Conservation (phyloP, 2,888 invertebrate genomes). For the Lasioglossum malachurum region DNA sequence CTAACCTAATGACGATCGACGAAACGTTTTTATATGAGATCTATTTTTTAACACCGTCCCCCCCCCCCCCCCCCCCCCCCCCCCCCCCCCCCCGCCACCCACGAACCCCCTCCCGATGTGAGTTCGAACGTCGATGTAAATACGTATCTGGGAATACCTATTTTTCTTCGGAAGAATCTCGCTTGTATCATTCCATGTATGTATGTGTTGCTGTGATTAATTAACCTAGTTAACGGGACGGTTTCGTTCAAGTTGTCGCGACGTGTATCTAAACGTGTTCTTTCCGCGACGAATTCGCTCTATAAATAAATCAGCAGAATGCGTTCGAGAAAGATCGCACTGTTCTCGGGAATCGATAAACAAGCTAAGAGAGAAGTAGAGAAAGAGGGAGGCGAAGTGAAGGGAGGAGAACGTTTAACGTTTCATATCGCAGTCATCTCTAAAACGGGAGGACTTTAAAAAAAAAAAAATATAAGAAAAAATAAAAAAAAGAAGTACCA, state of each 20-base stretch:
- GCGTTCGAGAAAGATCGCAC: slow-evolving; percentile 6
- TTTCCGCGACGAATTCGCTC: slow-evolving; percentile 20
- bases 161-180: slow-evolving; percentile 29
- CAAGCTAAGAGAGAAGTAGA: neutral
- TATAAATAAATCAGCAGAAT: slow-evolving; percentile 20
- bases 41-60: slow-evolving; percentile 32
- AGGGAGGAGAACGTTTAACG: slow-evolving; percentile 30
- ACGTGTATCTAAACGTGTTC: slow-evolving; percentile 4
- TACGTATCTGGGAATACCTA: slow-evolving; percentile 25
- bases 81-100: neutral
- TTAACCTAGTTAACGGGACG: slow-evolving; percentile 45
- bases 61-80: neutral
- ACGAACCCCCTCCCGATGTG: neutral
- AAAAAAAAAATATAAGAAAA: neutral
- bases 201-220: slow-evolving; percentile 71
- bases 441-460: slow-evolving; percentile 21
- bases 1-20: slow-evolving; percentile 17
- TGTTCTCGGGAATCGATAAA: slow-evolving; percentile 1
- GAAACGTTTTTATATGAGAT: slow-evolving; percentile 23
- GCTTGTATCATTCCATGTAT: slow-evolving; percentile 65
- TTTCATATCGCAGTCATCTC: slow-evolving; percentile 32
- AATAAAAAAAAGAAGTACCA: neutral
- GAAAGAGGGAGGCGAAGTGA: too few species aligned
- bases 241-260: slow-evolving; percentile 18
- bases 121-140: slow-evolving; percentile 37